phyloP scores from a whole-genome alignment of 1,140 invertebrate genomes.

The Heliconius nattereri region DNA sequence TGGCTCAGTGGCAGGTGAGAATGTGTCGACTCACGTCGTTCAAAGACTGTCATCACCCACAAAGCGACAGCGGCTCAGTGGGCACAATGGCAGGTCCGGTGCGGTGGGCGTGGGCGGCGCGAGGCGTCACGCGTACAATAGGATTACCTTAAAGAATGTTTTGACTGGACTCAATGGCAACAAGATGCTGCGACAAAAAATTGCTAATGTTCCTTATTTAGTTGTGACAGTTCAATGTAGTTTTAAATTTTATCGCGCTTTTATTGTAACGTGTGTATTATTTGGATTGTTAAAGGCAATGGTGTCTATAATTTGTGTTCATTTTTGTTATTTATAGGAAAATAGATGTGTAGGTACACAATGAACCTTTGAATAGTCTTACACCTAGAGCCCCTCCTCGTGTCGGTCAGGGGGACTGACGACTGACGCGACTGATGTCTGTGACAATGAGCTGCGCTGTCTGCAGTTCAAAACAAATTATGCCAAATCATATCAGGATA shows the following conservation, averaged over 20 bases:
- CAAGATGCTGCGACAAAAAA: neutral
- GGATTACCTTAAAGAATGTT: slow-evolving; percentile 5
- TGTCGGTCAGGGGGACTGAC: too few species aligned
- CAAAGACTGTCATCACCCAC: slow-evolving; percentile 6
- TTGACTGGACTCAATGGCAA: slow-evolving; percentile 9
- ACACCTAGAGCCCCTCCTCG: too few species aligned
- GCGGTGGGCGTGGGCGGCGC: neutral
- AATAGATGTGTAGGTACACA: too few species aligned
- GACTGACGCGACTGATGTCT: too few species aligned
- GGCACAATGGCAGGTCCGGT: neutral
- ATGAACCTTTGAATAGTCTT: too few species aligned
- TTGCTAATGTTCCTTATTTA: neutral
- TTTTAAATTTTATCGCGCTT: neutral
- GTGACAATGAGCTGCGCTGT: too few species aligned
- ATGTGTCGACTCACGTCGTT: neutral
- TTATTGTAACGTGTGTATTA: neutral
- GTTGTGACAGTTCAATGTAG: neutral
- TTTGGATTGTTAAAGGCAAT: neutral
- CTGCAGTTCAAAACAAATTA: too few species aligned
- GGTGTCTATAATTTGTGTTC: neutral
- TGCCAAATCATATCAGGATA: too few species aligned
- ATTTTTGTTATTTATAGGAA: too few species aligned
- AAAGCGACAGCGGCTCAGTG: neutral
- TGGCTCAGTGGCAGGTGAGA: neutral
- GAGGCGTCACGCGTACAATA: neutral